phyloP scores from a whole-genome alignment of 2,888 invertebrate genomes.

The Aricia artaxerxes region DNA sequence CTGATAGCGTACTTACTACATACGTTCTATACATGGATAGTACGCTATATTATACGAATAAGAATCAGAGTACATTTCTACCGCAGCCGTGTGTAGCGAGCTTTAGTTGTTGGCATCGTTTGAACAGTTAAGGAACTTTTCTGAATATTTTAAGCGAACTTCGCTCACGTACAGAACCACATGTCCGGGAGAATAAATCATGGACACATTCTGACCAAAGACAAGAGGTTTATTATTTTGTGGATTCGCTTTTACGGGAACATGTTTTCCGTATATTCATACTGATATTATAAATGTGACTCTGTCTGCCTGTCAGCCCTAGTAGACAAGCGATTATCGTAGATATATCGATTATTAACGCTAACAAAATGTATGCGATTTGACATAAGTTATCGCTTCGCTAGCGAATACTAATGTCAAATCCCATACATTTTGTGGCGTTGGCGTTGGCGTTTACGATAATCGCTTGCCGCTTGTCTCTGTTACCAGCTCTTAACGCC shows the following conservation, averaged over 20 bases:
- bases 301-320: neutral
- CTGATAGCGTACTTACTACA: no score
- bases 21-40: no score
- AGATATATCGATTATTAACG: no score
- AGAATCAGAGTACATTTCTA: neutral
- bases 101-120: constrained; percentile 4
- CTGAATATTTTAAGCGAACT: constrained; percentile 16
- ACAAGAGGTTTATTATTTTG: constrained; percentile 11
- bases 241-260: neutral
- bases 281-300: neutral
- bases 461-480: no score
- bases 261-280: neutral
- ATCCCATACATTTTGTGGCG: no score
- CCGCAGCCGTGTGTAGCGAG: neutral
- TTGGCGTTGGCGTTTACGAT: no score
- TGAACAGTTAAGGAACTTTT: constrained; percentile 21
- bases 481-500: no score
- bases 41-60: neutral
- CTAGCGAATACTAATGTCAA: no score
- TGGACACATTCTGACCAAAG: neutral
- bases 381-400: no score
- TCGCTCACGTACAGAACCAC: neutral
- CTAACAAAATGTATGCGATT: no score
- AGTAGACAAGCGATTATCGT: no score
- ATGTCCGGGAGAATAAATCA: constrained; percentile 17